Conservation (phyloP, 2,888 invertebrate species). For the Argynnis bischoffii region DNA sequence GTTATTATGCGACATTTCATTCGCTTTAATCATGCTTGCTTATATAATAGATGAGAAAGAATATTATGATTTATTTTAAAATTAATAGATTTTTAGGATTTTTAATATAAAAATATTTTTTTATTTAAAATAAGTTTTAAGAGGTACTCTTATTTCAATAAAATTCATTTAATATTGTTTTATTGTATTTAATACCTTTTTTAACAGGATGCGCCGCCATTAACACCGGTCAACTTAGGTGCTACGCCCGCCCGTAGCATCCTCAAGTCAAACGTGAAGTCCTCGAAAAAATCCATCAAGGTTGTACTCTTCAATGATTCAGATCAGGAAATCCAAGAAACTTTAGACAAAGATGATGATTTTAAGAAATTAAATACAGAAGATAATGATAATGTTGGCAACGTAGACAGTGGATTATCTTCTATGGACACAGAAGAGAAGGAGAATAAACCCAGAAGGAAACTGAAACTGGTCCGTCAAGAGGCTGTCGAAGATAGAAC, state of each 20-base stretch:
- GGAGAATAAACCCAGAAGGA: conserved; percentile 49
- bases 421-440: conserved; percentile 50
- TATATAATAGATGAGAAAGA: no score
- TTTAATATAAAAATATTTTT: no score
- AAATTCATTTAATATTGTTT: no score
- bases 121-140: no score
- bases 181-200: conserved; percentile 3
- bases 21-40: no score
- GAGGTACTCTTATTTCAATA: no score
- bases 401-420: conserved; percentile 41
- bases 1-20: no score
- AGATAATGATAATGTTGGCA: conserved; percentile 19
- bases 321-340: conserved; percentile 39
- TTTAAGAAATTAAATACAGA: background rate
- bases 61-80: no score
- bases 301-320: conserved; percentile 61
- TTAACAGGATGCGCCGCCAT: conserved; percentile 50
- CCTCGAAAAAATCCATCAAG: conserved; percentile 62
- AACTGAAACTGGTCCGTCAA: conserved; percentile 50
- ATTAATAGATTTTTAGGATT: no score
- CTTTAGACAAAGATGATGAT: conserved; percentile 12
- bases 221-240: conserved; percentile 51
- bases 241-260: conserved; percentile 72
- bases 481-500: conserved; percentile 52
- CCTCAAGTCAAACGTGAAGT: conserved; percentile 55